Percentiles rank a stretch among this genome's conserved stretches.
phyloP scores from a whole-genome alignment of 2,888 invertebrate species.

The Ormyrus pomaceus region DNA sequence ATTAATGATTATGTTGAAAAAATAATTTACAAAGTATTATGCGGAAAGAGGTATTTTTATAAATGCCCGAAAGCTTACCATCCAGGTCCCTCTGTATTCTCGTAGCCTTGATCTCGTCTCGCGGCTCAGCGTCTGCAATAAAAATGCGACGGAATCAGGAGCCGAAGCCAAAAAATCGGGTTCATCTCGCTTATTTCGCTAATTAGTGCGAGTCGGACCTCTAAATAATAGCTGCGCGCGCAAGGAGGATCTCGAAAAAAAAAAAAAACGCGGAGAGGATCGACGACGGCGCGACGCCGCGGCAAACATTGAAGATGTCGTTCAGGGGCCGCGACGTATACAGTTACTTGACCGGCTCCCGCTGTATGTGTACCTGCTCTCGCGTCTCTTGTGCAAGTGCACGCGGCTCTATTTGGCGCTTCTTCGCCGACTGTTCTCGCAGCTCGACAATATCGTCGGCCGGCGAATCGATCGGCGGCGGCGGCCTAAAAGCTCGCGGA shows the following conservation, averaged over 20 bases:
- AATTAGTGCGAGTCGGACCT: too few species aligned
- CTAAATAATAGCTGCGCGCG: too few species aligned
- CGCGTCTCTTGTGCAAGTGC: constrained; percentile 28
- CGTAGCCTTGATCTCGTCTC: constrained; percentile 60
- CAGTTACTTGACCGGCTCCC: constrained; percentile 75
- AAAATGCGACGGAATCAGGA: constrained; percentile 3
- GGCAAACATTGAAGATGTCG: constrained; percentile 68
- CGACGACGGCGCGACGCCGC: constrained; percentile 20
- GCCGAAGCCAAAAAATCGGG: background rate
- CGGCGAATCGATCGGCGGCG: background rate
- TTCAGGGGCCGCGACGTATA: constrained; percentile 73
- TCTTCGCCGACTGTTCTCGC: background rate
- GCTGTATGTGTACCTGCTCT: constrained; percentile 23
- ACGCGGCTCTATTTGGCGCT: constrained; percentile 11
- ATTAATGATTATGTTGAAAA: too few species aligned
- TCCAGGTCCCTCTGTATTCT: constrained; percentile 70
- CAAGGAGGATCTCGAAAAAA: constrained; percentile 49
- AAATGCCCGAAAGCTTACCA: constrained; percentile 64
- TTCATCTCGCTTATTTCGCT: background rate
- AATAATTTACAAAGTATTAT: too few species aligned
- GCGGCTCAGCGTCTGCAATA: constrained; percentile 61
- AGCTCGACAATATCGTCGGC: constrained; percentile 1
- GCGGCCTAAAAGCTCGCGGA: background rate
- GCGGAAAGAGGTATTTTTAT: too few species aligned
- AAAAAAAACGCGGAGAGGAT: constrained; percentile 58